Base-by-base conservation (phyloP, 1,140 invertebrate genomes). In the Drosophila jambulina region DNA sequence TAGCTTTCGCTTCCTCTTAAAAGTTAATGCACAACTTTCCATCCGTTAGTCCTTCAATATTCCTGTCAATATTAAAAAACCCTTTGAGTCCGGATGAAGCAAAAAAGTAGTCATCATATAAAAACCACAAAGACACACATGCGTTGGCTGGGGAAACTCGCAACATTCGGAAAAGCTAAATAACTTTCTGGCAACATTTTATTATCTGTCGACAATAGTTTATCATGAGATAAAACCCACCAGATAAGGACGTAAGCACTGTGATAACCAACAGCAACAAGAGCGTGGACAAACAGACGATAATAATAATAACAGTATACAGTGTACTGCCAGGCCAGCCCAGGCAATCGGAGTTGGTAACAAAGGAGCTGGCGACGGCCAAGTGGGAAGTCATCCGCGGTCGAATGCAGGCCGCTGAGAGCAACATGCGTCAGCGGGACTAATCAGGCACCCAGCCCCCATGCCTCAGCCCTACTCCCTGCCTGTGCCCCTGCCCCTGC, bases 241-340 rank as follows among this genome's bases (percentile, higher is more conserved):
- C 59, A 69, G 84, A 87, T 87, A 87, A 88, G 84, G 80, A 74
- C 51, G 51, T 80, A 75, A 86, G 82, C 65, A 82, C 79, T 64
- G 83, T 82, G 82, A 86, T 87, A 86, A 88, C 71, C 69, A 59
- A 51, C 53, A 70, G 54, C 62, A 74, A 69, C 65, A 69, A 69
- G 74, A 78, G 69, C 61, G 68, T 75, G 69, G 77, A 87, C 84
- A 87, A 88, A 87, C 84, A 87, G 59, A 88, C 80, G 77, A 84
- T 87, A 87, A 87, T 87, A 87, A 88, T 88, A 87, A 87, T 87
- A 87, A 87, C 58, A 88, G 84, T 84, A 79, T 74, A 80, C 69
- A 54, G 51, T 21, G 19, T 51, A 51, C 51, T 1, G 49, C 49
- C 49, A 2, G 51, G 19, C 51, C 51, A 36, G 49, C 27, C 72